Base-by-base conservation (phyloP, 1,140 invertebrate species). In the Drosophila mauritiana region DNA sequence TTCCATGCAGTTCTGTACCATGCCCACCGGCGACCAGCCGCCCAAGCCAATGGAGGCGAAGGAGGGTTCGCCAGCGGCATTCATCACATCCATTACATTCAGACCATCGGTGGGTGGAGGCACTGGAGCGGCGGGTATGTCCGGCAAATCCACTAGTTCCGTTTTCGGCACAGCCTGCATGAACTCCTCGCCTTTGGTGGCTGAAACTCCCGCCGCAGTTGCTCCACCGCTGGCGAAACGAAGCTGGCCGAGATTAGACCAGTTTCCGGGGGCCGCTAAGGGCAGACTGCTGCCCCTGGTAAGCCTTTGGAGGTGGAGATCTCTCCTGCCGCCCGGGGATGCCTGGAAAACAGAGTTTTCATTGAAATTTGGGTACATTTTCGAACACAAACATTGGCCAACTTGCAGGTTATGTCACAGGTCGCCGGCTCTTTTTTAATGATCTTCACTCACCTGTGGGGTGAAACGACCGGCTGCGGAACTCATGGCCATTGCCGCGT, bases 1-100 rank as follows among this genome's bases (percentile, higher is more conserved):
- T 92, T 99, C 98, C 77, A 99, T 93, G 65, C 93, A 93, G 46
- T 95, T 94, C 91, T 99, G 97, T 1, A 98, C 92, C 0, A 97
- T 86, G 4, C 98, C 98, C 11, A 95, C 91, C 1, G 98, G 98
- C 17, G 92, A 93, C 93, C 94, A 97, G 8, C 95, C 94, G 15
- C 95, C 97, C 7, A 99, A 93, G 7, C 97, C 98, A 43, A 98
- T 79, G 62, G 96, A 97, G 3, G 94, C 93, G 77, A 98, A 95
- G 0, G 96, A 94, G 4, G 96, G 95, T 92, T 98, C 97, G 13
- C 95, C 96, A 49, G 94, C 93, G 34, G 92, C 92, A 45, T 94
- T 91, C 12, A 94, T 56, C 22, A 93, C 89, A 25, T 93, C 92
- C 34, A 93, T 80, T 7, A 93, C 22, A 11, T 79, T 83, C 0